Base-by-base conservation (phyloP, 2,888 invertebrate genomes). In the Ptilodon capucinus region DNA sequence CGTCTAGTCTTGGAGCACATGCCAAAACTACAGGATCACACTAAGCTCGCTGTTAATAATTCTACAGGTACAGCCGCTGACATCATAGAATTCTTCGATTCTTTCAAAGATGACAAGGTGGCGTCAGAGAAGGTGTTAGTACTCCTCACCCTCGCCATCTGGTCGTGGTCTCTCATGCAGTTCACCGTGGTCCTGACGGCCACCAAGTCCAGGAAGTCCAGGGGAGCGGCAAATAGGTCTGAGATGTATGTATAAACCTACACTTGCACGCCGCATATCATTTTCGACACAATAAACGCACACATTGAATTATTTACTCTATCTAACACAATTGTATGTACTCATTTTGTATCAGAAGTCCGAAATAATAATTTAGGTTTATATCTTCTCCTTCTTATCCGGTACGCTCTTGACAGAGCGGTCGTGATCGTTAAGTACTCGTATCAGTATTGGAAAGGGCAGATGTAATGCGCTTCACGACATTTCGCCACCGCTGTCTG, bases 61-160 rank as follows among this genome's bases (percentile, higher is more conserved):
- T 6, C 14, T 2, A n/a, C 73, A 93, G 97, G 97, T 21, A 98
- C 97, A 0, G 98, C 98, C 0, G 98, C 98, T 0, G 98, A 97
- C 81, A 98, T 98, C 44, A 98, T 98, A 43, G 98, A 98, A 81
- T 98, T 98, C 88, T 98, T 98, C 86, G 98, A 98, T 84, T 97
- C 98, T 0, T 98, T 98, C 92, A 97, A 97, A 84, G 97, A 97
- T 67, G 95, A 95, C 60, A 95, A 94, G 70, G 95, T 97, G 38
- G 95, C 95, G 0, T 89, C 94, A 0, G 96, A 97, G 74, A 94
- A 94, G 16, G 91, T 96, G 2, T 89, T 98, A 21, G 97, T 97
- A 0, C 94, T 95, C 17, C 91, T 97, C 5, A 97, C 98, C 0
- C 89, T 98, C 59, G 95, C 95, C 1, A 97, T 98, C 64, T 98